Percentiles rank a stretch among this genome's conserved stretches.
These are phyloP conservation scores for Siniperca scherzeri DNA, from an alignment of 2,797 vertebrate species.

Conservation along the genomic window DNA sequence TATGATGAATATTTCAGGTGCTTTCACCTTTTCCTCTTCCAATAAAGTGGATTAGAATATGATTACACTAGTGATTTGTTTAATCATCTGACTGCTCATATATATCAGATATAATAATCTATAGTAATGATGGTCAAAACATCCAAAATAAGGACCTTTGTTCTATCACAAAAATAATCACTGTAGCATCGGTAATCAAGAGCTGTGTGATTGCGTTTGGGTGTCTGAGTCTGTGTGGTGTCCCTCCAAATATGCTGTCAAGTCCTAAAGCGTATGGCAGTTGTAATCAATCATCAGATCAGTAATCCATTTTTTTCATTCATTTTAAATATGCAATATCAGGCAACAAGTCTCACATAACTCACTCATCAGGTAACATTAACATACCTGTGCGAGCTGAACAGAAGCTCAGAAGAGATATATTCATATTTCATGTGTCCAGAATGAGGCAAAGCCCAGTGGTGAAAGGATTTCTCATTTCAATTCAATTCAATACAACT, in stretches of 20 bases:
- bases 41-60: not conserved
- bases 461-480: not conserved
- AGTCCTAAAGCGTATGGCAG: not conserved
- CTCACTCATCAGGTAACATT: not conserved
- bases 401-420: not conserved
- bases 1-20: not conserved
- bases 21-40: not conserved
- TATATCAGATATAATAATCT: not conserved
- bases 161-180: not conserved
- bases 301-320: not conserved
- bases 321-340: not conserved
- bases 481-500: not conserved
- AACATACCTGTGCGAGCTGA: not conserved
- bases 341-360: not conserved
- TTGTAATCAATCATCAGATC: constrained; percentile 1
- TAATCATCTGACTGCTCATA: not conserved
- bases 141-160: not conserved
- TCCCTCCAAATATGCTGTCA: not conserved
- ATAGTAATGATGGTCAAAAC: not conserved
- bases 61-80: not conserved
- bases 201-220: not conserved
- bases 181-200: not conserved
- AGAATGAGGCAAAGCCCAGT: not conserved
- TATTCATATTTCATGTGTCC: not conserved
- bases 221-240: not conserved